These are phyloP conservation scores for Clivina fossor DNA, from an alignment of 2,888 invertebrate species.

Conservation along the genomic window DNA sequence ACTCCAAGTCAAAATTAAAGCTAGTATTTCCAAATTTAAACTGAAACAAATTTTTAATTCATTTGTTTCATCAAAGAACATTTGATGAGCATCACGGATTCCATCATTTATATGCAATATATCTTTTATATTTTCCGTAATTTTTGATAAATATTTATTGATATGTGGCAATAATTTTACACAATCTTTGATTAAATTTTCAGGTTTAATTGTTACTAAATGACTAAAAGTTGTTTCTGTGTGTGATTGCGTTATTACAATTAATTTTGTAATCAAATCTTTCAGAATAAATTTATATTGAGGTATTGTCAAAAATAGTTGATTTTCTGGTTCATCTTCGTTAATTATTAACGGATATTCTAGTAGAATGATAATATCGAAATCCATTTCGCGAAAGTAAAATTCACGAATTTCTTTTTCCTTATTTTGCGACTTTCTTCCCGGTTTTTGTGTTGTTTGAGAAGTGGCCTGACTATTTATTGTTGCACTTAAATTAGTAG, in stretches of 20 bases:
- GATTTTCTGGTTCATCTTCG: conserved; percentile 23
- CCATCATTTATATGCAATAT: conserved; percentile 58
- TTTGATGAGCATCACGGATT: conserved; percentile 58
- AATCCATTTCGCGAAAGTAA: conserved; percentile 59
- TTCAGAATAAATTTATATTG: conserved; percentile 57
- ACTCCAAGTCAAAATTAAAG: conserved; percentile 57
- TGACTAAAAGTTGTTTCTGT: conserved; percentile 41
- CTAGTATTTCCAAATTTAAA: conserved; percentile 51
- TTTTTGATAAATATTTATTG: conserved; percentile 52
- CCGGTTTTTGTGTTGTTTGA: conserved; percentile 8
- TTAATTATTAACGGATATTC: conserved; percentile 51
- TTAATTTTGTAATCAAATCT: conserved; percentile 62
- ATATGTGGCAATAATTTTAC: conserved; percentile 55
- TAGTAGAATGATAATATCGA: conserved; percentile 62
- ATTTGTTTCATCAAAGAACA: conserved; percentile 57
- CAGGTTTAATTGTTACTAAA: conserved; percentile 46
- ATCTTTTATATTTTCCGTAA: conserved; percentile 50
- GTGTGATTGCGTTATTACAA: conserved; percentile 49
- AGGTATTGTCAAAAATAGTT: conserved; percentile 36
- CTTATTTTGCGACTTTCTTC: conserved; percentile 2
- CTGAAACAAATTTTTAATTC: conserved; percentile 54
- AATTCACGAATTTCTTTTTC: conserved; percentile 33
- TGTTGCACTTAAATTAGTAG: conserved; percentile 9
- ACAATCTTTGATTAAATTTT: conserved; percentile 49
- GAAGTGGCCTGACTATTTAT: conserved; percentile 12